Conservation (phyloP, 2,888 invertebrate species). For the Drosophila fungiperda region DNA sequence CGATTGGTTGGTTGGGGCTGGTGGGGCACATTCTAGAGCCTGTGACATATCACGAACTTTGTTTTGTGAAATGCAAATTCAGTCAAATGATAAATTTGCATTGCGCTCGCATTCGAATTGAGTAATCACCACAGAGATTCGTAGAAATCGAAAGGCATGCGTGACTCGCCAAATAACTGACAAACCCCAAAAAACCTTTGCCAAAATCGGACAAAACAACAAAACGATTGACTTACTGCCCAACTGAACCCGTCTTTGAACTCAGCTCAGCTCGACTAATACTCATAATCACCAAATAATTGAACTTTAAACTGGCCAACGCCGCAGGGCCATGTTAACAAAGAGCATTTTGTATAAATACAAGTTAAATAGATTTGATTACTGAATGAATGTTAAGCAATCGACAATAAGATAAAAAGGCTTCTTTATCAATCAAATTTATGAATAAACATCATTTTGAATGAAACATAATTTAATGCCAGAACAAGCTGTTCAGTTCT, state of each 20-base stretch:
- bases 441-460: slow-evolving; percentile 1
- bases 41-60: slow-evolving; percentile 77
- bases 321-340: slow-evolving; percentile 38
- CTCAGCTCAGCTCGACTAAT: slow-evolving; percentile 20
- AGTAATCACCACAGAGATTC: slow-evolving; percentile 65
- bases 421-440: slow-evolving; percentile 19
- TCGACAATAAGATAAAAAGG: background rate
- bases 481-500: slow-evolving; percentile 12
- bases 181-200: slow-evolving; percentile 43
- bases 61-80: slow-evolving; percentile 71
- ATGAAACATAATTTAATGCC: slow-evolving; percentile 9
- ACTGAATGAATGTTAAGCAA: slow-evolving; percentile 34
- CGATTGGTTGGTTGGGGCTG: slow-evolving; percentile 16
- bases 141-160: slow-evolving; percentile 74
- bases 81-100: slow-evolving; percentile 67
- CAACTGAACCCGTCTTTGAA: slow-evolving; percentile 51
- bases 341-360: slow-evolving; percentile 31
- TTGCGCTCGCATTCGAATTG: slow-evolving; percentile 66
- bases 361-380: slow-evolving; percentile 32
- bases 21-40: slow-evolving; percentile 73
- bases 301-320: slow-evolving; percentile 49
- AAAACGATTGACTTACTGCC: slow-evolving; percentile 37
- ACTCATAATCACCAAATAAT: slow-evolving; percentile 36
- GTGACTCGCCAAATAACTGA: slow-evolving; percentile 60
- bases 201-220: slow-evolving; percentile 4